Conservation (phyloP, 2,797 vertebrate species). For the Varecia variegata region DNA sequence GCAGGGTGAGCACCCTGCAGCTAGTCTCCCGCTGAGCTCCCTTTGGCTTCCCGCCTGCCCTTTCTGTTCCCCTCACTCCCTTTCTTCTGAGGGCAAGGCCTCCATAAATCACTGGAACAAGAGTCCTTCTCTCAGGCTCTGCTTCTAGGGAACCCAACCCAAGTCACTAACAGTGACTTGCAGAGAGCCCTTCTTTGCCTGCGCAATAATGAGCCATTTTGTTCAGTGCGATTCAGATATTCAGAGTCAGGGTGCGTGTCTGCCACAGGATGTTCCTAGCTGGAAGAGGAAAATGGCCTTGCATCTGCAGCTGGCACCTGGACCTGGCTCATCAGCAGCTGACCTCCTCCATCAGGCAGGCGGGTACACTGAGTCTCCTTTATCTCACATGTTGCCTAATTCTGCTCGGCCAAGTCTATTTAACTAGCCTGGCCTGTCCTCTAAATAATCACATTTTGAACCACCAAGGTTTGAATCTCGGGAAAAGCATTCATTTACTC, state of each 20-base stretch:
- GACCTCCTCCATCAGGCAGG: background rate
- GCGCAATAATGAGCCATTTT: background rate
- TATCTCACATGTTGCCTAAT: background rate
- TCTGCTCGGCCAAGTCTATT: background rate
- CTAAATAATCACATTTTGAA: background rate
- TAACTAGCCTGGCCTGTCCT: background rate
- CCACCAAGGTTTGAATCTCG: background rate
- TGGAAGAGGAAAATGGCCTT: background rate
- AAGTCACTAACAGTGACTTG: background rate
- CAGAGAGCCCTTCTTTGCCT: background rate
- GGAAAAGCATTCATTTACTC: background rate
- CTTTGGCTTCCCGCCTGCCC: background rate
- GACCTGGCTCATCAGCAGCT: background rate
- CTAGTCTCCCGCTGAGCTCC: background rate
- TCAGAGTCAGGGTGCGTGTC: background rate
- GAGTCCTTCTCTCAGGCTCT: background rate
- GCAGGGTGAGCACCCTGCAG: background rate
- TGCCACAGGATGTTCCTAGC: background rate
- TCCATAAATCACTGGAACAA: background rate
- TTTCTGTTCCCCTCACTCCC: background rate
- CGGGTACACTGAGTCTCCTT: background rate
- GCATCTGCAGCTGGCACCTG: background rate
- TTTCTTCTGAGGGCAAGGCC: background rate
- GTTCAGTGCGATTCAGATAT: background rate
- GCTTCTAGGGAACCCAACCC: background rate